Conservation (phyloP, 2,797 vertebrate genomes). For the Pelochelys cantorii region DNA sequence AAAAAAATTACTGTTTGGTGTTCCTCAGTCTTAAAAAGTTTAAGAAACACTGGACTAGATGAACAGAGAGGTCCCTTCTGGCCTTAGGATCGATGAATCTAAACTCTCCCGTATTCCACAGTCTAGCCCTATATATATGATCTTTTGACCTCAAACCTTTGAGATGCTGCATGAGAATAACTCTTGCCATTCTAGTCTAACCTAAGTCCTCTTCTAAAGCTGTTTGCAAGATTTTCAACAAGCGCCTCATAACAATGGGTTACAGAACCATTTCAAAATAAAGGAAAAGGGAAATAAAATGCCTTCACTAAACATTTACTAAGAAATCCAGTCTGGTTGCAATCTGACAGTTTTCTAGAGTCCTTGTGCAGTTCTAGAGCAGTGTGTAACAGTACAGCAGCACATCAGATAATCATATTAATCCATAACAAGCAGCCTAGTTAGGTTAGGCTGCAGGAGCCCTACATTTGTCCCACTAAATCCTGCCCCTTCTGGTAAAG, state of each 20-base stretch:
- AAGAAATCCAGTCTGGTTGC: not conserved
- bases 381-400: not conserved
- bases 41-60: not conserved
- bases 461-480: not conserved
- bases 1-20: too few species aligned
- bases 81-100: not conserved
- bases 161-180: not conserved
- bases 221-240: not conserved
- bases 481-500: not conserved
- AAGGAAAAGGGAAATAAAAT: not conserved
- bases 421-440: not conserved
- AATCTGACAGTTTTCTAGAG: not conserved
- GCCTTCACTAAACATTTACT: not conserved
- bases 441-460: not conserved
- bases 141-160: not conserved
- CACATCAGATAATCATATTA: not conserved
- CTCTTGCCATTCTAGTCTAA: not conserved
- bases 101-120: not conserved
- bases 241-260: not conserved
- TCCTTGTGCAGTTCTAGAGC: not conserved
- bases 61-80: not conserved
- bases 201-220: not conserved
- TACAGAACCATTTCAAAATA: not conserved
- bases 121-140: not conserved
- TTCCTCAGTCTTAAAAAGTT: too few species aligned